A percentile compares a stretch with the other conserved stretches of the same genome.
These are phyloP conservation scores for Pionites leucogaster DNA, from an alignment of 2,113 vertebrate species.

Conservation along the genomic window DNA sequence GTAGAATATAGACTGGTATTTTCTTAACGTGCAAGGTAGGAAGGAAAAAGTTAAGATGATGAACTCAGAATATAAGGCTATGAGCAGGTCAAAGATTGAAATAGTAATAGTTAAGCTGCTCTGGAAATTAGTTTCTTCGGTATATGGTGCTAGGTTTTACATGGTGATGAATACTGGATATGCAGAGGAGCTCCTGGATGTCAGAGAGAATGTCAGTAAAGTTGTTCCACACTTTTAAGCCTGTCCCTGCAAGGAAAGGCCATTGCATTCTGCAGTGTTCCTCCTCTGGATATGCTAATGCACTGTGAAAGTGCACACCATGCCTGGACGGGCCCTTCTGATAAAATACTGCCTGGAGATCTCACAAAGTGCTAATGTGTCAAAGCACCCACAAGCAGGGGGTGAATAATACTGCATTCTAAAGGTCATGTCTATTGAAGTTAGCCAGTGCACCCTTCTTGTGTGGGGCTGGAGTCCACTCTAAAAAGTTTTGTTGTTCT, in stretches of 20 bases:
- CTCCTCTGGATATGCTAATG: slow-evolving; percentile 58
- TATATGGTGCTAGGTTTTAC: not conserved
- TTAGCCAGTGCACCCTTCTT: not conserved
- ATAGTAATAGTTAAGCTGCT: not conserved
- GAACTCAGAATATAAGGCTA: not conserved
- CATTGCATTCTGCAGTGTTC: not conserved
- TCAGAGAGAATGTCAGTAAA: not conserved
- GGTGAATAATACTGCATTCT: not conserved
- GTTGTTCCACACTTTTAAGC: not conserved
- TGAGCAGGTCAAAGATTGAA: not conserved
- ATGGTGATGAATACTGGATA: not conserved
- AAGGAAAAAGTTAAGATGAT: not conserved
- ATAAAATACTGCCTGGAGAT: slow-evolving; percentile 50
- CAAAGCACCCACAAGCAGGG: slow-evolving; percentile 15
- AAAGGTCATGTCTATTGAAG: slow-evolving; percentile 54
- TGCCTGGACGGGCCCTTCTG: slow-evolving; percentile 59
- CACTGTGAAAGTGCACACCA: slow-evolving; percentile 56
- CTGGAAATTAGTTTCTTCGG: not conserved
- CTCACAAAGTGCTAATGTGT: slow-evolving; percentile 32
- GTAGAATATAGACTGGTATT: not conserved
- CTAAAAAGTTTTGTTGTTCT: not conserved
- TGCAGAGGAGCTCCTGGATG: not conserved
- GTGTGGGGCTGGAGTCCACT: not conserved
- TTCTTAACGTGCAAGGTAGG: not conserved
- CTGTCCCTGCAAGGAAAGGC: slow-evolving; percentile 27